A percentile compares a stretch with the other conserved stretches of the same genome.
phyloP scores from a whole-genome alignment of 2,888 invertebrate genomes.

The Sicus ferrugineus region DNA sequence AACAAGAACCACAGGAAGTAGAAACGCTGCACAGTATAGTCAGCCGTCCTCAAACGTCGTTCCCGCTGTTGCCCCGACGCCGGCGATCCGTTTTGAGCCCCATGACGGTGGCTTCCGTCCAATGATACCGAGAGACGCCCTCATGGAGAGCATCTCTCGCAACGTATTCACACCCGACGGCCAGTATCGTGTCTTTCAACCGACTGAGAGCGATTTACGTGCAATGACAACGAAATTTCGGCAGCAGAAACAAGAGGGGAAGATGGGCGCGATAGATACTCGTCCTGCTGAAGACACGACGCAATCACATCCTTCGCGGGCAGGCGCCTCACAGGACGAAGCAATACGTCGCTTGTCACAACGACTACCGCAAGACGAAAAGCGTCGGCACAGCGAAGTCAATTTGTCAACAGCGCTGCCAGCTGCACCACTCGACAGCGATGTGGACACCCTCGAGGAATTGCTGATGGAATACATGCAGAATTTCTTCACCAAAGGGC shows the following conservation, averaged over 20 bases:
- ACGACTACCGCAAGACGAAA: conserved; percentile 11
- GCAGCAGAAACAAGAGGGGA: not conserved
- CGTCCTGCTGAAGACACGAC: too few relatives aligned
- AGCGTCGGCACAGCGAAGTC: conserved; percentile 5
- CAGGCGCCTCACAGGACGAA: not conserved
- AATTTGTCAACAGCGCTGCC: too few relatives aligned
- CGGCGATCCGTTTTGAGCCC: too few relatives aligned
- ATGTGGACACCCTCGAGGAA: conserved; percentile 53
- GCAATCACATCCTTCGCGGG: too few relatives aligned
- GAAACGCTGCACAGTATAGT: conserved; percentile 11
- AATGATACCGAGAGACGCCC: conserved; percentile 52
- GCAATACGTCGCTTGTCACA: not conserved
- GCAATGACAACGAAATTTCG: conserved; percentile 37
- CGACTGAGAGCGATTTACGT: conserved; percentile 54
- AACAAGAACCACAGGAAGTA: conserved; percentile 15
- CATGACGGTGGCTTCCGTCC: conserved; percentile 57
- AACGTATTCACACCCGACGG: conserved; percentile 59
- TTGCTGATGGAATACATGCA: conserved; percentile 54
- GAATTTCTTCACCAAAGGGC: conserved; percentile 53
- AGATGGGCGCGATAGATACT: too few relatives aligned
- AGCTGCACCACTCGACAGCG: conserved; percentile 32
- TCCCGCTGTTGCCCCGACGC: too few relatives aligned
- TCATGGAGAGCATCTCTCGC: conserved; percentile 52
- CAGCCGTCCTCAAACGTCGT: too few relatives aligned
- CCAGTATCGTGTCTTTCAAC: conserved; percentile 58